A percentile compares a stretch with the other conserved stretches of the same genome.
phyloP scores from a whole-genome alignment of 2,888 invertebrate genomes.

The Drosophila mayaguana region DNA sequence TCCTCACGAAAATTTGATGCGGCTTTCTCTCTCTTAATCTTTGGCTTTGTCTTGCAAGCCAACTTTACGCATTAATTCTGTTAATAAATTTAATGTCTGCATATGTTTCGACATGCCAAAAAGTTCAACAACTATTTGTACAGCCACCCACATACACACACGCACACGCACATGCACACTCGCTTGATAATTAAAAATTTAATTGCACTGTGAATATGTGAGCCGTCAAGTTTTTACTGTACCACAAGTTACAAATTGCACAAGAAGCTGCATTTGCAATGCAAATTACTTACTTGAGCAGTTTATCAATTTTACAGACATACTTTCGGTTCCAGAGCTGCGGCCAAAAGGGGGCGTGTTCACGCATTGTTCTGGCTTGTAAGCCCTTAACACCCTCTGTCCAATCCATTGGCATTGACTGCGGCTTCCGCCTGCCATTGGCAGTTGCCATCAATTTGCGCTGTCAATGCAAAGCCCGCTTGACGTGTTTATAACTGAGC shows the following conservation, averaged over 20 bases:
- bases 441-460: slow-evolving; percentile 48
- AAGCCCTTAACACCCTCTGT: not conserved
- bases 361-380: not conserved
- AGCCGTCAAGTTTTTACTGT: slow-evolving; percentile 30
- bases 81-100: slow-evolving; percentile 76
- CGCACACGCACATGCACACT: slow-evolving; percentile 30
- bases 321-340: not conserved
- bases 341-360: not conserved
- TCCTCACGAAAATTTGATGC: slow-evolving; percentile 44
- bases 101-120: slow-evolving; percentile 34
- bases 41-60: slow-evolving; percentile 35
- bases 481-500: slow-evolving; percentile 58
- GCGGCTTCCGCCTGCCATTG: slow-evolving; percentile 29
- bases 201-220: slow-evolving; percentile 72
- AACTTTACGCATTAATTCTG: slow-evolving; percentile 76
- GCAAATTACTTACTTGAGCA: slow-evolving; percentile 50
- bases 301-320: slow-evolving; percentile 28
- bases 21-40: slow-evolving; percentile 30
- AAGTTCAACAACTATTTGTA: slow-evolving; percentile 60
- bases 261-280: slow-evolving; percentile 56
- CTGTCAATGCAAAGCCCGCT: slow-evolving; percentile 46
- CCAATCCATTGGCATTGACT: slow-evolving; percentile 16
- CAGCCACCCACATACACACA: slow-evolving; percentile 20
- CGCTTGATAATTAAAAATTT: slow-evolving; percentile 74
- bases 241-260: slow-evolving; percentile 32